phyloP scores from a whole-genome alignment of 2,888 invertebrate species.

The Eupithecia subumbrata region DNA sequence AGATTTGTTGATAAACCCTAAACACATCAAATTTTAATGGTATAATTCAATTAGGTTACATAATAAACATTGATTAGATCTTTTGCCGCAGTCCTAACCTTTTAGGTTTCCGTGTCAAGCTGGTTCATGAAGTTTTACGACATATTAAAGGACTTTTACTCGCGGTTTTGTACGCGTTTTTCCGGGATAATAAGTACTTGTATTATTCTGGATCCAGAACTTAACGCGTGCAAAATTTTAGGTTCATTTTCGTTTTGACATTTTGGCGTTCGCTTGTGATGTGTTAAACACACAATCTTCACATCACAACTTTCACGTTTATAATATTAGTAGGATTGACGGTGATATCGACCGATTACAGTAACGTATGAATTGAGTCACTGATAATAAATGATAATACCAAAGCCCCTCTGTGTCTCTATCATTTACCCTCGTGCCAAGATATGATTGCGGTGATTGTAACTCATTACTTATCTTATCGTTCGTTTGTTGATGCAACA shows the following conservation, averaged over 20 bases:
- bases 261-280: neutral
- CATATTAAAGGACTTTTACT: neutral
- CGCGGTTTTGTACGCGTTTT: neutral
- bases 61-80: neutral
- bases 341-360: neutral
- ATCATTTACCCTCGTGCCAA: conserved; percentile 22
- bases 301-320: neutral
- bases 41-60: neutral
- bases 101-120: neutral
- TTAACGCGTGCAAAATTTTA: neutral
- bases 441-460: conserved; percentile 27
- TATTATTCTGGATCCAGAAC: neutral
- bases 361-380: neutral
- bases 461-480: conserved; percentile 23
- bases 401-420: neutral
- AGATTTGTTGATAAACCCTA: neutral
- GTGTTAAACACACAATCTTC: neutral
- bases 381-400: neutral
- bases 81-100: neutral
- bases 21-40: neutral
- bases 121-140: neutral
- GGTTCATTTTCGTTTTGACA: neutral
- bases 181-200: neutral
- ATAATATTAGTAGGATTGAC: neutral
- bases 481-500: conserved; percentile 16